Conservation (phyloP, 2,888 invertebrate species). For the Lydus trimaculatus region DNA sequence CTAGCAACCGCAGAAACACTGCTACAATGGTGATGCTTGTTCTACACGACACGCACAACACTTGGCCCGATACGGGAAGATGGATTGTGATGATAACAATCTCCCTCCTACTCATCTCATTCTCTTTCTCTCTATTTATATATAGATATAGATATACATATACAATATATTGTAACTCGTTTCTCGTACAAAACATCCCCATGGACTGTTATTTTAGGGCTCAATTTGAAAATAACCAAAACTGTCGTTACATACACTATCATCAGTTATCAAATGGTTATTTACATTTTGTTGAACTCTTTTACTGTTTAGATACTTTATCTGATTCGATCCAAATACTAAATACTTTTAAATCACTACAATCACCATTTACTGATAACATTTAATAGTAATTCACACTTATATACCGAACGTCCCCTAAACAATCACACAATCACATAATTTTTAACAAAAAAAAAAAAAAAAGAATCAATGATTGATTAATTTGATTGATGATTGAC, state of each 20-base stretch:
- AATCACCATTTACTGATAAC: slow-evolving; percentile 19
- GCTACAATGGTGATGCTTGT: slow-evolving; percentile 62
- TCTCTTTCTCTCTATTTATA: background rate
- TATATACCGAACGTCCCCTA: background rate
- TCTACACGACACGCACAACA: slow-evolving; percentile 61
- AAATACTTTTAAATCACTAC: slow-evolving; percentile 23
- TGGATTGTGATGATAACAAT: slow-evolving; percentile 58
- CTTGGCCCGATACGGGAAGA: slow-evolving; percentile 56
- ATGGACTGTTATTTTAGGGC: slow-evolving; percentile 6
- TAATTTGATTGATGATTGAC: too few relatives aligned
- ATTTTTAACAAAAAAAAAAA: background rate
- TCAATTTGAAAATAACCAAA: slow-evolving; percentile 7
- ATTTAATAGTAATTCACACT: slow-evolving; percentile 7
- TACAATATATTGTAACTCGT: background rate
- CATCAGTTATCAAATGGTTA: slow-evolving; percentile 10
- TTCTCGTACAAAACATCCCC: slow-evolving; percentile 4
- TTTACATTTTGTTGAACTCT: slow-evolving; percentile 35
- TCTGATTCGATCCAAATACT: slow-evolving; percentile 8
- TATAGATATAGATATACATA: background rate
- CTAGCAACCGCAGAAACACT: slow-evolving; percentile 61
- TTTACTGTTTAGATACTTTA: slow-evolving; percentile 35
- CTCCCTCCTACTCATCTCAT: slow-evolving; percentile 42
- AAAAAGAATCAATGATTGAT: background rate
- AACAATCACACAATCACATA: background rate
- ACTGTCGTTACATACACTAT: slow-evolving; percentile 8